Evolutionary conservation across 2,113 vertebrate species (phyloP), one percentile per base, ranked within the genome.

Genomic region (Saccopteryx bilineata): DNA sequence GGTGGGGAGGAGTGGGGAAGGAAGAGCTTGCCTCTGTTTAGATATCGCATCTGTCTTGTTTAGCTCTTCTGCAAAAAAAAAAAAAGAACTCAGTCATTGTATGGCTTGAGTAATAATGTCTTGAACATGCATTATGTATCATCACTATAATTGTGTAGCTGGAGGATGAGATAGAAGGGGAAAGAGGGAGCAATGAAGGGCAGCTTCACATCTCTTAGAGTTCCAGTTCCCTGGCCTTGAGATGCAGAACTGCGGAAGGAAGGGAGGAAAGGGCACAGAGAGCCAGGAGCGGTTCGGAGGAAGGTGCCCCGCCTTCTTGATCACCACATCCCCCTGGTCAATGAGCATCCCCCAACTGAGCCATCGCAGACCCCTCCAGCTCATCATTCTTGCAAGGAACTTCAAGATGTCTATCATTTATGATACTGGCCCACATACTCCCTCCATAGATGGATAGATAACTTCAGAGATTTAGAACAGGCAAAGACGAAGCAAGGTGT

Each of bases 31-130:
- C 39, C 50, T 82, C 48, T 60, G 68, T 69, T 90, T 71, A 61
- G 46, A 28, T 48, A 19, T 63, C 46, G n/a, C 48, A n/a, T 63
- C 80, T 63, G 54, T 15, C 39, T 79, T 39, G 17, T 89, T 66
- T 23, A 33, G 52, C 60, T 94, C 93, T 89, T 76, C 75, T 23
- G 33, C 60, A 72, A 39, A 60, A 85, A 81, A 33, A n/a, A 81
- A 75, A 26, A 46, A 61, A 75, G 60, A 56, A 80, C 48, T 52
- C 33, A 66, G 75, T 56, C 61, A 39, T 26, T 33, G 50, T 75
- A 60, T 18, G 33, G 23, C 75, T 28, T 56, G 68, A 65, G 33
- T 66, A 88, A 52, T 61, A 63, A 74, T 46, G 50, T 72, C 66
- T 66, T 72, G 60, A 66, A 88, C 33, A 11, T 26, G 58, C 58